A percentile compares a stretch with the other conserved stretches of the same genome.
These are phyloP conservation scores for Synanthedon formicaeformis DNA, from an alignment of 2,888 invertebrate species.

Conservation along the genomic window DNA sequence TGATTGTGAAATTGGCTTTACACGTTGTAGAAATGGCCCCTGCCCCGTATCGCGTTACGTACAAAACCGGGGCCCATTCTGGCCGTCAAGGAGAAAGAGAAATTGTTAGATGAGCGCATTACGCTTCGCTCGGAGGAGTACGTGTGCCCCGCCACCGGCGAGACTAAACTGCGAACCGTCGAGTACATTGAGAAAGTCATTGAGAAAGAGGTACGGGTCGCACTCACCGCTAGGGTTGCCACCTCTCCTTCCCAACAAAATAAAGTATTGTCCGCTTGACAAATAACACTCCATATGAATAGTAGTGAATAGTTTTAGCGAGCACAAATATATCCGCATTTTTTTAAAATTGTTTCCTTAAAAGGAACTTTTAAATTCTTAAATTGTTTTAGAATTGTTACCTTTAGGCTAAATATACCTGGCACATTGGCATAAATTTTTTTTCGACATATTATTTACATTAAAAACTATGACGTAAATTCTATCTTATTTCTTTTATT, in stretches of 20 bases:
- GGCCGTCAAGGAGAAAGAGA: slow-evolving; percentile 90
- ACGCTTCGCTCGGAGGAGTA: slow-evolving; percentile 91
- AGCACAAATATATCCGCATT: too few relatives aligned
- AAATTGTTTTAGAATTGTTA: too few relatives aligned
- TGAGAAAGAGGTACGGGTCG: slow-evolving; percentile 87
- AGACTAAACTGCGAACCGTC: slow-evolving; percentile 88
- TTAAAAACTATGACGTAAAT: too few relatives aligned
- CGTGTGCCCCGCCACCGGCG: slow-evolving; percentile 86
- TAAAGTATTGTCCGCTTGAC: neutral
- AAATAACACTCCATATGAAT: too few relatives aligned
- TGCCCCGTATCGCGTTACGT: slow-evolving; percentile 89
- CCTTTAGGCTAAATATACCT: too few relatives aligned
- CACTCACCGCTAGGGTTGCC: slow-evolving; percentile 10
- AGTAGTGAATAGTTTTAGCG: too few relatives aligned
- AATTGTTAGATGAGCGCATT: slow-evolving; percentile 89
- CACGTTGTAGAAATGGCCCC: slow-evolving; percentile 72
- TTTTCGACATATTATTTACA: too few relatives aligned
- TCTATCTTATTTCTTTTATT: too few relatives aligned
- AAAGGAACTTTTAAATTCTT: too few relatives aligned
- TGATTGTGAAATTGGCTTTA: slow-evolving; percentile 66
- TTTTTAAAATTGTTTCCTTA: too few relatives aligned
- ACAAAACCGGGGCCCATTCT: slow-evolving; percentile 85
- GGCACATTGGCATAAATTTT: too few relatives aligned
- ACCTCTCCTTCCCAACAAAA: too few relatives aligned
- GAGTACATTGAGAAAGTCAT: slow-evolving; percentile 96